Percentiles rank a stretch among this genome's conserved stretches.
These are phyloP conservation scores for Cercopithecus hamlyni DNA, from an alignment of 2,797 vertebrate genomes.

Conservation along the genomic window DNA sequence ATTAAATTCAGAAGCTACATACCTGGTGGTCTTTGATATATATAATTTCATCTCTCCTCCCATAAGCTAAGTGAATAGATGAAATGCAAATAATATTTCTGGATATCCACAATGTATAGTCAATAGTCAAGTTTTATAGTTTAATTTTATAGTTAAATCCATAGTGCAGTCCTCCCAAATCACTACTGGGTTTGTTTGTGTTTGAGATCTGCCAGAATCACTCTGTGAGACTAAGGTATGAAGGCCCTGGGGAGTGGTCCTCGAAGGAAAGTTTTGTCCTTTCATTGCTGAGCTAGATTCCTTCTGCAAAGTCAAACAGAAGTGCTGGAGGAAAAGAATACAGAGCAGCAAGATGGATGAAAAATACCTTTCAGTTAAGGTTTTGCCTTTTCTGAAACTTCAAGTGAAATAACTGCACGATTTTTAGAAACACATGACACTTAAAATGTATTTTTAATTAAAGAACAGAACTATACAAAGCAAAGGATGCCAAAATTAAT, in stretches of 20 bases:
- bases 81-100: slow-evolving; percentile 53
- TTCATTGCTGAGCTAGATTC: background rate
- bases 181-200: slow-evolving; percentile 3
- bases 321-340: slow-evolving; percentile 29
- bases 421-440: slow-evolving; percentile 57
- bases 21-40: slow-evolving; percentile 39
- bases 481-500: slow-evolving; percentile 55
- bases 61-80: slow-evolving; percentile 49
- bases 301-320: slow-evolving; percentile 36
- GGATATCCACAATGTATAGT: background rate
- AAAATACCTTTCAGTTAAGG: slow-evolving; percentile 50
- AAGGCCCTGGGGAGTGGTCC: background rate
- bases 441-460: slow-evolving; percentile 72
- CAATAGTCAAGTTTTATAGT: slow-evolving; percentile 25
- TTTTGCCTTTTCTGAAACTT: slow-evolving; percentile 54
- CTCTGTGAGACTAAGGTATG: background rate
- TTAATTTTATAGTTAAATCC: background rate
- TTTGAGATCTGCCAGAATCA: slow-evolving; percentile 42
- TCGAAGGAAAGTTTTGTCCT: background rate
- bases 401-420: slow-evolving; percentile 50
- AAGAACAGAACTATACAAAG: slow-evolving; percentile 1
- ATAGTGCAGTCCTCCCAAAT: background rate
- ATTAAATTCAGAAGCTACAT: slow-evolving; percentile 65
- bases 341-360: slow-evolving; percentile 39
- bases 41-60: background rate